A percentile compares a stretch with the other conserved stretches of the same genome.
These are phyloP conservation scores for Liparis tanakae DNA, from an alignment of 2,797 vertebrate species.

Conservation along the genomic window DNA sequence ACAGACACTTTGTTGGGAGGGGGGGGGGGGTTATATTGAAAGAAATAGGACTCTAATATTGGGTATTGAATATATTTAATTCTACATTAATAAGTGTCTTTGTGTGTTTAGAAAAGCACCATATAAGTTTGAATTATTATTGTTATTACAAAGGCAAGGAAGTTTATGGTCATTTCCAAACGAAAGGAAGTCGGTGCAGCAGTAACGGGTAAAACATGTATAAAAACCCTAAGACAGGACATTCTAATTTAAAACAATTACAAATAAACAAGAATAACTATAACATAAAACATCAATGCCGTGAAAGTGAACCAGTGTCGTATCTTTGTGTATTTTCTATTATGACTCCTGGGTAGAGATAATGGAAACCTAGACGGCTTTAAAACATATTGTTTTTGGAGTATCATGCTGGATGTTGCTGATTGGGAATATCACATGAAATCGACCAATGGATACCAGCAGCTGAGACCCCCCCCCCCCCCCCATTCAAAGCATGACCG, in stretches of 20 bases:
- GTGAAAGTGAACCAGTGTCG: too few relatives aligned
- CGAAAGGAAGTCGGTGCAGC: too few relatives aligned
- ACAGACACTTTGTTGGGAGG: constrained; percentile 48
- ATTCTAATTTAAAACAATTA: too few relatives aligned
- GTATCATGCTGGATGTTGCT: constrained; percentile 6
- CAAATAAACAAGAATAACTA: too few relatives aligned
- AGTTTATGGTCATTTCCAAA: too few relatives aligned
- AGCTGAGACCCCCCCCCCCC: constrained; percentile 39
- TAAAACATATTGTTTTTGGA: not conserved
- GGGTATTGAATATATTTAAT: not conserved
- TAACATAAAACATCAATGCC: too few relatives aligned
- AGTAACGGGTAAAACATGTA: too few relatives aligned
- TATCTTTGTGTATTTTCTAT: too few relatives aligned
- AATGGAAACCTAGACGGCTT: not conserved
- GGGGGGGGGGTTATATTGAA: constrained; percentile 43
- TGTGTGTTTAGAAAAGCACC: too few relatives aligned
- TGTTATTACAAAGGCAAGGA: too few relatives aligned
- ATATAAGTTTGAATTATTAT: too few relatives aligned
- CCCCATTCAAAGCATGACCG: constrained; percentile 39
- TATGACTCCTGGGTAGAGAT: not conserved
- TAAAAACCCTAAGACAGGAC: too few relatives aligned
- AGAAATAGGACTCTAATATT: constrained; percentile 34
- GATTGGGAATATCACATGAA: constrained; percentile 25
- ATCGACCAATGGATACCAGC: constrained; percentile 32
- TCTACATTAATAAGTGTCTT: not conserved